These are phyloP conservation scores for Epizoanthus fatuus DNA, from an alignment of 92 coral and sea anemone species.

Conservation along the genomic window DNA sequence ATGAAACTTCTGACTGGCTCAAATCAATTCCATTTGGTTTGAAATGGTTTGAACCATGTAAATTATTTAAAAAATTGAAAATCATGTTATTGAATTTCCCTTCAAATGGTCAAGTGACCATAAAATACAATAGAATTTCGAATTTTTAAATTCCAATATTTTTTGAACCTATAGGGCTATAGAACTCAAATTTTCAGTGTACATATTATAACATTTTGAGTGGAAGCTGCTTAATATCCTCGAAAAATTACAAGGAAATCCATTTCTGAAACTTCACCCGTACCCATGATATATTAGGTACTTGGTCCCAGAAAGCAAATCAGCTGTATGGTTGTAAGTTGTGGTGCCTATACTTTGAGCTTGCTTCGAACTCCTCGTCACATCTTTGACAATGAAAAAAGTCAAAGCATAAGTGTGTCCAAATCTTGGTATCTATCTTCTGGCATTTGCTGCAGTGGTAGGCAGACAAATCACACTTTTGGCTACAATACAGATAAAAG, in stretches of 20 bases:
- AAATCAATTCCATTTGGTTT: slow-evolving; percentile 1
- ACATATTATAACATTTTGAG: neutral
- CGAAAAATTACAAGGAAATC: neutral
- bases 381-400: neutral
- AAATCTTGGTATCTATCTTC: neutral
- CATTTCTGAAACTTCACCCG: neutral
- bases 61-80: neutral
- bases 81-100: neutral
- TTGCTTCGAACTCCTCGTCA: neutral
- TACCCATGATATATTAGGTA: neutral
- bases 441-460: neutral
- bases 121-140: neutral
- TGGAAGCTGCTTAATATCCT: neutral
- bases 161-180: neutral
- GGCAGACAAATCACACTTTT: neutral
- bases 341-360: neutral
- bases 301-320: neutral
- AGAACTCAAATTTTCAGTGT: neutral
- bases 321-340: neutral
- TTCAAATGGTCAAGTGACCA: neutral
- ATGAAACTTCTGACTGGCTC: neutral
- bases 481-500: neutral
- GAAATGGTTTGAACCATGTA: neutral
- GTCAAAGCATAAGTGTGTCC: neutral
- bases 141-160: neutral